Evolutionary conservation across 2,888 invertebrate genomes (phyloP).

Genomic region (Agrochola litura): DNA sequence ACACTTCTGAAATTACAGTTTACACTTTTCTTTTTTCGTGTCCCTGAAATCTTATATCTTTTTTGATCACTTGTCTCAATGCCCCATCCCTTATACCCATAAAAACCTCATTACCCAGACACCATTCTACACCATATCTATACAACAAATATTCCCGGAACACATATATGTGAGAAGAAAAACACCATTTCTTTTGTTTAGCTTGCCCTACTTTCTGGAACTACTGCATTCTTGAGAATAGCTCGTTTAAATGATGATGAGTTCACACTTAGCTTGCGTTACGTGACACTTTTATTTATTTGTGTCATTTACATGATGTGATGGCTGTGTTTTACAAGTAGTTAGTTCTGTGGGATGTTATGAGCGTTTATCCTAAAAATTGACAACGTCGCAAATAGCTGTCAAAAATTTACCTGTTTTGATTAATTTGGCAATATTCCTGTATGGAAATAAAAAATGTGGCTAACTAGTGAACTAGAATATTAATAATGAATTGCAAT

Average conservation of each 20-base stretch:
- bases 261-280: slow-evolving; percentile 39
- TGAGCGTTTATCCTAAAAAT: too few relatives aligned
- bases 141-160: slow-evolving; percentile 13
- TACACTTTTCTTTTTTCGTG: too few relatives aligned
- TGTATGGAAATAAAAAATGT: too few relatives aligned
- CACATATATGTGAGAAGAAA: slow-evolving; percentile 21
- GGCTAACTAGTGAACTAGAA: too few relatives aligned
- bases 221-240: slow-evolving; percentile 55
- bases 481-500: too few relatives aligned
- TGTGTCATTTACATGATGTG: not conserved
- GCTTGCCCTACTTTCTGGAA: slow-evolving; percentile 46
- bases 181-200: slow-evolving; percentile 49
- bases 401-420: too few relatives aligned
- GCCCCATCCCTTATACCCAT: not conserved
- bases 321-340: not conserved
- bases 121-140: too few relatives aligned
- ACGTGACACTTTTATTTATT: slow-evolving; percentile 20
- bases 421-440: too few relatives aligned
- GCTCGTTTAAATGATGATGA: slow-evolving; percentile 39
- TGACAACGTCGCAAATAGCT: too few relatives aligned
- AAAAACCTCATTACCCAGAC: not conserved
- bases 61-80: too few relatives aligned
- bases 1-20: too few relatives aligned
- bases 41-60: too few relatives aligned
- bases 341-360: not conserved